Evolutionary conservation across 2,888 invertebrate species (phyloP).

Genomic region (Acanthococcus lagerstroemiae): DNA sequence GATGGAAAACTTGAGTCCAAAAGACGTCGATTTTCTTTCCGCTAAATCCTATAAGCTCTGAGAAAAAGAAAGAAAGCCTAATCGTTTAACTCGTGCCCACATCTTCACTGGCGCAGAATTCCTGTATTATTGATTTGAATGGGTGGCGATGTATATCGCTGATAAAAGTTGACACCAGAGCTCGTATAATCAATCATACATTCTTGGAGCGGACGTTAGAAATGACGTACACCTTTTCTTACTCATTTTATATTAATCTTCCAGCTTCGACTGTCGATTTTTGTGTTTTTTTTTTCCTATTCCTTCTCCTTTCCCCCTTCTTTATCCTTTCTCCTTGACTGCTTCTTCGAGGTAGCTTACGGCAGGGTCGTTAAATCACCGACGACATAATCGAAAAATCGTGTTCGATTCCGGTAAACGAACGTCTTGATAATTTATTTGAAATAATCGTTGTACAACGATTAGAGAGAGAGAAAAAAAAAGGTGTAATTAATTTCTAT

Average conservation of each 20-base stretch:
- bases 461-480: background rate
- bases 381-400: background rate
- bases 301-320: background rate
- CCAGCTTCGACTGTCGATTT: background rate
- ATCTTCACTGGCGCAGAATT: background rate
- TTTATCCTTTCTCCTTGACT: background rate
- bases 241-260: constrained; percentile 23
- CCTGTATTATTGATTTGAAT: constrained; percentile 16
- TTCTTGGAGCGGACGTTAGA: constrained; percentile 9
- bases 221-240: constrained; percentile 18
- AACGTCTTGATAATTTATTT: background rate
- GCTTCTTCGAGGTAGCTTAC: background rate
- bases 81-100: too few relatives aligned
- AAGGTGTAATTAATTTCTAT: background rate
- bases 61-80: too few relatives aligned
- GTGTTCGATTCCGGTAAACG: background rate
- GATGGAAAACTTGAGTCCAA: too few relatives aligned
- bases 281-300: background rate
- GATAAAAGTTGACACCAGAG: constrained; percentile 22
- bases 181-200: constrained; percentile 18
- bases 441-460: background rate
- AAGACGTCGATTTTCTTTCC: too few relatives aligned
- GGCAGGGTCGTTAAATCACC: background rate
- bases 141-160: constrained; percentile 13
- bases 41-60: too few relatives aligned